These are phyloP conservation scores for Lindbergichthys nudifrons DNA, from an alignment of 2,797 vertebrate genomes.

Conservation along the genomic window DNA sequence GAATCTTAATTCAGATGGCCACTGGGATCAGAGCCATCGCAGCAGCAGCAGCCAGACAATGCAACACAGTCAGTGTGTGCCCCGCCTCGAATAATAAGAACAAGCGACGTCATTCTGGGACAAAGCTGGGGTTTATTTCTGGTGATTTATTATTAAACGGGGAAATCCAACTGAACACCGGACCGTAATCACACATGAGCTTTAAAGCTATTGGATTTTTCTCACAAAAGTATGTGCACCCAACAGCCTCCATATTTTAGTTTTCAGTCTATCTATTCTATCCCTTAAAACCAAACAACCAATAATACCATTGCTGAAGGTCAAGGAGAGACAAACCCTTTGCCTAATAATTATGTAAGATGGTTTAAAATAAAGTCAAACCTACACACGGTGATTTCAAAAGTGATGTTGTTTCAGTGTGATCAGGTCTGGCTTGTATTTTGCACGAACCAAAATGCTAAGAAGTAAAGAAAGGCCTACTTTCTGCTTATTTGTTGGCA, in stretches of 20 bases:
- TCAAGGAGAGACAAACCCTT: too few relatives aligned
- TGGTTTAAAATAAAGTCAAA: too few relatives aligned
- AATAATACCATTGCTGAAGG: too few relatives aligned
- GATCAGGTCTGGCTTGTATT: neutral
- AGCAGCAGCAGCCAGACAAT: conserved; percentile 28
- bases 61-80: conserved; percentile 13
- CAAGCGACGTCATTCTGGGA: conserved; percentile 4
- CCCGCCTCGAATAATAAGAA: conserved; percentile 7
- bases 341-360: too few relatives aligned
- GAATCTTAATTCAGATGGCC: conserved; percentile 27
- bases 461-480: neutral
- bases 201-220: neutral
- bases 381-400: too few relatives aligned
- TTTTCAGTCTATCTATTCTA: too few relatives aligned
- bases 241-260: too few relatives aligned
- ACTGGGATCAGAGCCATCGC: neutral
- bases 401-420: too few relatives aligned
- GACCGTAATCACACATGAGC: neutral
- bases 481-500: too few relatives aligned
- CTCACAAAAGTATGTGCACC: neutral
- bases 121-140: conserved; percentile 20
- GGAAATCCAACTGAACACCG: conserved; percentile 6
- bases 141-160: conserved; percentile 4
- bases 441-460: neutral
- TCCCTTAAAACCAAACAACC: too few relatives aligned